phyloP scores from a whole-genome alignment of 2,797 vertebrate species.

The Chelon auratus region DNA sequence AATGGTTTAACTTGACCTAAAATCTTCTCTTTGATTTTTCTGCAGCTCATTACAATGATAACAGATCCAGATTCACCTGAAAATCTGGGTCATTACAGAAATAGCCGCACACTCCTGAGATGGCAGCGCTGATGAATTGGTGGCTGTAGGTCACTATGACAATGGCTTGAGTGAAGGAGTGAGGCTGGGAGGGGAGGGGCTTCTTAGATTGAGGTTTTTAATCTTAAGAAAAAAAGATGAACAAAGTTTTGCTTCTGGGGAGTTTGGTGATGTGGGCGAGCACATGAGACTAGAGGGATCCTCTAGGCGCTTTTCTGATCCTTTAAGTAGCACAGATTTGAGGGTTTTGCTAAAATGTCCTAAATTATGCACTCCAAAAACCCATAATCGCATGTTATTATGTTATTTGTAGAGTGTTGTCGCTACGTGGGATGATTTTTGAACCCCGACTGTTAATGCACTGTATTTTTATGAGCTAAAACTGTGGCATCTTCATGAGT shows the following conservation, averaged over 20 bases:
- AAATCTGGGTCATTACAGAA: conserved; percentile 83
- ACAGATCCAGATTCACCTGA: conserved; percentile 76
- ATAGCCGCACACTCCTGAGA: conserved; percentile 79
- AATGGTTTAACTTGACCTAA: conserved; percentile 45
- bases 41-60: conserved; percentile 70
- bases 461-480: conserved; percentile 20
- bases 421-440: conserved; percentile 59
- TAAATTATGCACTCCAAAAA: conserved; percentile 61
- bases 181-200: conserved; percentile 24
- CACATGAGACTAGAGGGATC: conserved; percentile 50
- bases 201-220: conserved; percentile 43
- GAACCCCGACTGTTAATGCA: conserved; percentile 30
- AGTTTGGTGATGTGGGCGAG: conserved; percentile 65
- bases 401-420: conserved; percentile 57
- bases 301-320: conserved; percentile 72
- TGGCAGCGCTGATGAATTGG: conserved; percentile 77
- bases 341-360: conserved; percentile 67
- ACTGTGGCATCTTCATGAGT: not conserved
- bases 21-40: conserved; percentile 53
- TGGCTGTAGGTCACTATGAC: conserved; percentile 82
- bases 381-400: conserved; percentile 68
- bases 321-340: conserved; percentile 78
- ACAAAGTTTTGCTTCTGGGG: conserved; percentile 50
- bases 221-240: conserved; percentile 5
- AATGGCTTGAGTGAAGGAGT: conserved; percentile 52